These are phyloP conservation scores for Torymus tubicola DNA, from an alignment of 2,888 invertebrate species.

Conservation along the genomic window DNA sequence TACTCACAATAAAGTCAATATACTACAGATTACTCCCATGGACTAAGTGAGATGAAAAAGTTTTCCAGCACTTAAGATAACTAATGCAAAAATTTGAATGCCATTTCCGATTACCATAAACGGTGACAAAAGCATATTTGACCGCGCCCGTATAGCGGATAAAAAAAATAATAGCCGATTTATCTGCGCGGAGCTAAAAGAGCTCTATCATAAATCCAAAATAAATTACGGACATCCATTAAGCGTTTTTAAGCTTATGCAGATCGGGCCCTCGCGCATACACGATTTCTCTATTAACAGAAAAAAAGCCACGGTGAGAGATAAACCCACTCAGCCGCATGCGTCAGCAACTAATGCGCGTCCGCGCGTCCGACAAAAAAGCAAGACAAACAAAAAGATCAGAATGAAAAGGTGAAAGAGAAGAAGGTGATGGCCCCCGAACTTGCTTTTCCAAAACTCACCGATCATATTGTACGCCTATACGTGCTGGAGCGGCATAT, in stretches of 20 bases:
- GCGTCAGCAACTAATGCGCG: conserved; percentile 42
- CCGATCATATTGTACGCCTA: conserved; percentile 8
- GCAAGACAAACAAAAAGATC: background rate
- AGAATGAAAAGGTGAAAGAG: background rate
- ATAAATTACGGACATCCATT: conserved; percentile 47
- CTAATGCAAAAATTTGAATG: conserved; percentile 10
- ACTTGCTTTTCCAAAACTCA: conserved; percentile 41
- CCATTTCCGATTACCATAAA: conserved; percentile 34
- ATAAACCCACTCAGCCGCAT: conserved; percentile 23
- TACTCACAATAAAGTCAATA: too few relatives aligned
- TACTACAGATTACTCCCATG: background rate
- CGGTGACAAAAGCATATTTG: conserved; percentile 15
- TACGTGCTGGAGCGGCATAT: too few relatives aligned
- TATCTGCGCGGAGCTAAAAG: conserved; percentile 12
- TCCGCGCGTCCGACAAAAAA: background rate
- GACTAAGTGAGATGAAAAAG: background rate
- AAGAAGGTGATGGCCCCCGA: conserved; percentile 3
- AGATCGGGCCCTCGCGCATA: conserved; percentile 40
- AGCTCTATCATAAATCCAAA: conserved; percentile 40
- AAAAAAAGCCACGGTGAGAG: conserved; percentile 18
- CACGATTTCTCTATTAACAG: conserved; percentile 53
- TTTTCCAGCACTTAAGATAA: conserved; percentile 5
- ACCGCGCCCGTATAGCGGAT: background rate
- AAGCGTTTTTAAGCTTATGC: conserved; percentile 40
- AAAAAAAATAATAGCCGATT: conserved; percentile 32